A percentile compares a stretch with the other conserved stretches of the same genome.
Evolutionary conservation across 1,140 invertebrate genomes (phyloP).

Genomic region (Drosophila kohkoa): DNA sequence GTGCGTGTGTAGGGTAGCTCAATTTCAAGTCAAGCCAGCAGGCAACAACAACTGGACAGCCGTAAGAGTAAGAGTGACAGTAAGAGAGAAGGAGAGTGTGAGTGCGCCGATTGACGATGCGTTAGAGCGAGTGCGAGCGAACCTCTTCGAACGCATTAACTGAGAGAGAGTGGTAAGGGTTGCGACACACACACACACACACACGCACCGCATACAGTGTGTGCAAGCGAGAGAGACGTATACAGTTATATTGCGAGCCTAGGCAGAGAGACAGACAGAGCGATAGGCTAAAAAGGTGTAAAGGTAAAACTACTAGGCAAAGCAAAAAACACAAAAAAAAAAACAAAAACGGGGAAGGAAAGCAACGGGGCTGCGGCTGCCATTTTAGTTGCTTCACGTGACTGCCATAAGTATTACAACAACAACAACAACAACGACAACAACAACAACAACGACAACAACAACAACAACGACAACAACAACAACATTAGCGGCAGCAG

Average conservation of each 20-base stretch:
- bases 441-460: background rate
- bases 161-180: conserved; percentile 49
- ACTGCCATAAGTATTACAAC: conserved; percentile 27
- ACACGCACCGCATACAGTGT: conserved; percentile 3
- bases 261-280: conserved; percentile 19
- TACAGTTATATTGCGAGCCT: conserved; percentile 16
- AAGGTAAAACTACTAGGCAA: conserved; percentile 2
- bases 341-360: background rate
- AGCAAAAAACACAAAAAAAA: background rate
- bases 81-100: background rate
- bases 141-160: conserved; percentile 67
- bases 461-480: conserved; percentile 10
- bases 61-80: conserved; percentile 3
- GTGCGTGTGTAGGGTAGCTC: conserved; percentile 45
- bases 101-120: background rate
- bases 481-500: background rate
- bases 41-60: conserved; percentile 28
- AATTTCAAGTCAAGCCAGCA: conserved; percentile 45
- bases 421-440: conserved; percentile 1
- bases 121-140: conserved; percentile 3
- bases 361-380: conserved; percentile 3
- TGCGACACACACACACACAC: conserved; percentile 42
- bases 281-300: conserved; percentile 17
- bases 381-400: conserved; percentile 27
- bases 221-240: conserved; percentile 24